Conservation (phyloP, 37 sponge, comb jelly and placozoan species). For the Geodia barretti region DNA sequence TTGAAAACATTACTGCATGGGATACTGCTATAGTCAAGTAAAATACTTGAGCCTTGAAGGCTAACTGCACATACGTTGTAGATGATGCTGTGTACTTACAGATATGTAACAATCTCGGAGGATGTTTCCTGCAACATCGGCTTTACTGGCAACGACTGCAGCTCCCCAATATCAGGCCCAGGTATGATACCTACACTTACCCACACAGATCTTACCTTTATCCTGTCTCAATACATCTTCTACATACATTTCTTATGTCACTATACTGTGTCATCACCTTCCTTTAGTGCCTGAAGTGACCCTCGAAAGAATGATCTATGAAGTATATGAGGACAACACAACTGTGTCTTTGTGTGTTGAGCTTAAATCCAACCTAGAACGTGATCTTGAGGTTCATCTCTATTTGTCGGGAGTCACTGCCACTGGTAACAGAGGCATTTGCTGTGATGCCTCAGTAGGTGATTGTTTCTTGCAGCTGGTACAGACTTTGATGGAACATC, state of each 20-base stretch:
- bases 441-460: background rate
- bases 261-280: no score
- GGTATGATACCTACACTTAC: no score
- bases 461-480: background rate
- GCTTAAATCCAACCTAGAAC: no score
- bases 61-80: background rate
- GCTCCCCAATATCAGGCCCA: background rate
- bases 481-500: background rate
- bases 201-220: no score
- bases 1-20: no score
- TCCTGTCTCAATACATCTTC: no score
- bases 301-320: no score
- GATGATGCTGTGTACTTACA: background rate
- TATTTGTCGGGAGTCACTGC: background rate
- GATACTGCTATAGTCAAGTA: no score
- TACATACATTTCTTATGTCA: no score
- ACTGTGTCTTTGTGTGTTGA: conserved; percentile 1
- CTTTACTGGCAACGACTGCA: conserved; percentile 50
- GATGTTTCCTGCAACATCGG: conserved; percentile 67
- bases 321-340: background rate
- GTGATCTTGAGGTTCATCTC: no score
- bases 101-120: conserved; percentile 50
- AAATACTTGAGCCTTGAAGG: background rate
- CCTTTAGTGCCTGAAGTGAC: no score
- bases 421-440: no score